Percentiles rank a stretch among this genome's conserved stretches.
Conservation (phyloP, 2,113 vertebrate genomes). For the Enhydra lutris region DNA sequence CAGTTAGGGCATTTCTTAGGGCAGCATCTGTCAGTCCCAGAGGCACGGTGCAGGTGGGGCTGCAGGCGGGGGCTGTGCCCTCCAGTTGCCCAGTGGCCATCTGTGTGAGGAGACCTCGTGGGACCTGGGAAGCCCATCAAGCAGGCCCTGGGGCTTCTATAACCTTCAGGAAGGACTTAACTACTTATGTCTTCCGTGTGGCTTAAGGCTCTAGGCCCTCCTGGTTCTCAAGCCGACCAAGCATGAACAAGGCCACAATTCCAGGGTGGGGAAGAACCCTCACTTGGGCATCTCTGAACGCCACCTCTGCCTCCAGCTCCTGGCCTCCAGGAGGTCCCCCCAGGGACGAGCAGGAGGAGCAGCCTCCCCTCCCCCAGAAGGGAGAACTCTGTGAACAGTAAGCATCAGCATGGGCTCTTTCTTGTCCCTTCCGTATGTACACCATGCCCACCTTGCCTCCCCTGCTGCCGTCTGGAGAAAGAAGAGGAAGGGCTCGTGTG, state of each 20-base stretch:
- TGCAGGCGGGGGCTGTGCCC: not conserved
- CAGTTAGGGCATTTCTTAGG: not conserved
- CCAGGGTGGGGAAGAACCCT: not conserved
- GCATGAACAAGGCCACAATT: not conserved
- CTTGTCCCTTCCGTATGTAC: rapidly evolving
- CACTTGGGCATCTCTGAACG: not conserved
- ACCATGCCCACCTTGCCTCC: not conserved
- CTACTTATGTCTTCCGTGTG: rapidly evolving
- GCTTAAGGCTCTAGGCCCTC: not conserved
- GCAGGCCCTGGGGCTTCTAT: rapidly evolving
- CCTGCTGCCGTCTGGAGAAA: not conserved
- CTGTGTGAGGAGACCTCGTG: not conserved
- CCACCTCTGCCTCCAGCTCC: not conserved
- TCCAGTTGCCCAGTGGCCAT: rapidly evolving
- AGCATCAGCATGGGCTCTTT: rapidly evolving
- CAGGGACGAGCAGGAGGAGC: not conserved
- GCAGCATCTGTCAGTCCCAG: not conserved
- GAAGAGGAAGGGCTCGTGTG: not conserved
- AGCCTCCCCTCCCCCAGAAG: not conserved
- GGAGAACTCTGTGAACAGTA: not conserved
- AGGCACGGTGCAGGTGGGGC: not conserved
- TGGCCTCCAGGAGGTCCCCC: not conserved
- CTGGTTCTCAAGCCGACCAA: not conserved
- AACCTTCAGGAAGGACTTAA: not conserved
- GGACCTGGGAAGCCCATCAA: not conserved